Conservation (phyloP, 2,797 vertebrate species). For the Chaetophractus vellerosus region DNA sequence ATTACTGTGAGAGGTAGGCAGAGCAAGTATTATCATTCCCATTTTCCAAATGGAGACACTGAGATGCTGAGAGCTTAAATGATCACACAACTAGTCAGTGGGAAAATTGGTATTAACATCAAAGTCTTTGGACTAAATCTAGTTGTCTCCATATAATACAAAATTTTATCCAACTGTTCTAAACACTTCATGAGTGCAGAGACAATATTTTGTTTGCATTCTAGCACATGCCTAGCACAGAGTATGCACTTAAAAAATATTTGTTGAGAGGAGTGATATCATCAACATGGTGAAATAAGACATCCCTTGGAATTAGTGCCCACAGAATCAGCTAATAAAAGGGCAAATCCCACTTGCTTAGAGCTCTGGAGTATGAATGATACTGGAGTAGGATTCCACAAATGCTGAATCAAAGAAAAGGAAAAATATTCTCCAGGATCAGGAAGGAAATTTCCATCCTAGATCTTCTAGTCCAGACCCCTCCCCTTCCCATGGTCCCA, state of each 20-base stretch:
- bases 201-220: neutral
- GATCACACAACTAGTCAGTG: neutral
- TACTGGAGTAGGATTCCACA: too few relatives aligned
- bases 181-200: neutral
- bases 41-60: neutral
- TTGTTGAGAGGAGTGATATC: too few relatives aligned
- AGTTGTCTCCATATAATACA: neutral
- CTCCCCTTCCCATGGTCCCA: too few relatives aligned
- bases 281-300: too few relatives aligned
- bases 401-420: too few relatives aligned
- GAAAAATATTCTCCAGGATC: too few relatives aligned
- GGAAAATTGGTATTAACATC: neutral
- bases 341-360: too few relatives aligned
- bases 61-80: neutral
- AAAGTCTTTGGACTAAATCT: conserved; percentile 6
- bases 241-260: neutral
- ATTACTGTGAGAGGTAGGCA: neutral
- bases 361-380: too few relatives aligned
- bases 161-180: neutral
- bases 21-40: neutral
- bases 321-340: too few relatives aligned
- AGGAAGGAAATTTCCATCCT: too few relatives aligned
- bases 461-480: too few relatives aligned
- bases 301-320: too few relatives aligned
- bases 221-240: neutral